Evolutionary conservation across 1,140 invertebrate species (phyloP), one percentile per base, ranked within the genome.

Genomic region (Spodoptera litura): DNA sequence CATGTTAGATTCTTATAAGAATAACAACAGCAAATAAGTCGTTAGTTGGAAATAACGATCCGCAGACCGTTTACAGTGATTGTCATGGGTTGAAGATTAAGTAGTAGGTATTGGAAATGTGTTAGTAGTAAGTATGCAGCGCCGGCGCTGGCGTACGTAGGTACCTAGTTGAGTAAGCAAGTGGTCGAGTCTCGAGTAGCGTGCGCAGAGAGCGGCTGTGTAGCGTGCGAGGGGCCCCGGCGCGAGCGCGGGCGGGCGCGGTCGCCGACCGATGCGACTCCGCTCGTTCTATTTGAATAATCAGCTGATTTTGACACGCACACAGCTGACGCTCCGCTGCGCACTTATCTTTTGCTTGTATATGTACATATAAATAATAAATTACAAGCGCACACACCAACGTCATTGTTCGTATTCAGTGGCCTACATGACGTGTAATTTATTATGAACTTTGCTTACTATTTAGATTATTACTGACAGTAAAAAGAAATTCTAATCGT

Each of bases 281-380:
- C 85, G 91, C 88, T 90, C 89, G 88, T 90, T 91, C 89, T 94
- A 93, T 94, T 94, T 94, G 92, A 93, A 93, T 94, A 93, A 94
- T 94, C 94, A 95, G 94, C 94, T 95, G 93, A 94, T 95, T 95
- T 94, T 95, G 94, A 95, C 93, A 94, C 93, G 90, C 90, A 93
- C 87, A 93, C 92, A 94, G 93, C 93, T 92, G 91, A 90, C 91
- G 86, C 87, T 80, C 88, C 84, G 88, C 88, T 87, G 88, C 86
- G 84, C 86, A 88, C 85, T 91, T 92, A 93, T 94, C 89, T 89
- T 78, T 87, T 77, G 80, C 82, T 87, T 77, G 83, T 88, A 87
- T 79, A 61, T 70, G 66, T 81, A 86, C 64, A 85, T 81, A 81
- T 76, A 80, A 85, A 85, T 83, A 79, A 20, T 20, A 20, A 20